phyloP scores from a whole-genome alignment of 2,797 vertebrate species.

The Sternarchorhynchus goeldii region DNA sequence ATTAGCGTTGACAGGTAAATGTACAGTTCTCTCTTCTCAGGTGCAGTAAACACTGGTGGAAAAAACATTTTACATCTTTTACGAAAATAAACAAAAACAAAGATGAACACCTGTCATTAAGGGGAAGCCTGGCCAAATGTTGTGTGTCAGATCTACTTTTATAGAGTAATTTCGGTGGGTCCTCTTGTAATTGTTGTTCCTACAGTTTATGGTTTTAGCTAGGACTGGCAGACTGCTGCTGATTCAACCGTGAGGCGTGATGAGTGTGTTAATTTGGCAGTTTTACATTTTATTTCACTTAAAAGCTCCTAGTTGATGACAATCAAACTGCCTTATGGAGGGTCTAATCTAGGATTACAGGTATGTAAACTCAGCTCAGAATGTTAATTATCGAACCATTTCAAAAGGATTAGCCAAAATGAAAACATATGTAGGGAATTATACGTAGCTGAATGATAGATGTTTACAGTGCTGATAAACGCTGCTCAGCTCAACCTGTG shows the following conservation, averaged over 20 bases:
- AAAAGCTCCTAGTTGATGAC: too few relatives aligned
- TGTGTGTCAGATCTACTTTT: background rate
- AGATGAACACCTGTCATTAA: constrained; percentile 3
- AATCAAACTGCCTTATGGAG: too few relatives aligned
- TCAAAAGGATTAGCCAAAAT: too few relatives aligned
- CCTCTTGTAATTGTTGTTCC: background rate
- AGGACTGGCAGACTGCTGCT: background rate
- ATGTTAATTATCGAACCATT: too few relatives aligned
- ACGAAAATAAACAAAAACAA: background rate
- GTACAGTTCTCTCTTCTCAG: constrained; percentile 10
- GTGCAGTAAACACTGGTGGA: background rate
- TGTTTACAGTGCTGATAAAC: too few relatives aligned
- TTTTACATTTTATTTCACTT: too few relatives aligned
- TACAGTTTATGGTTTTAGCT: background rate
- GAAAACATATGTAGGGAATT: too few relatives aligned
- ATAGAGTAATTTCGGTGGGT: background rate
- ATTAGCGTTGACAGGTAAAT: constrained; percentile 4
- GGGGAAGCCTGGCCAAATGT: background rate
- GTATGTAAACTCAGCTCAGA: too few relatives aligned
- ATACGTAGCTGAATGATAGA: too few relatives aligned
- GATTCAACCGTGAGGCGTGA: background rate
- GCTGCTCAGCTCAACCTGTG: too few relatives aligned
- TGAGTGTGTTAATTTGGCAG: background rate
- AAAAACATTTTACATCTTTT: constrained; percentile 1
- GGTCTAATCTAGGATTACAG: too few relatives aligned